Evolutionary conservation across 2,888 invertebrate genomes (phyloP).

Genomic region (Aleiodes testaceus): DNA sequence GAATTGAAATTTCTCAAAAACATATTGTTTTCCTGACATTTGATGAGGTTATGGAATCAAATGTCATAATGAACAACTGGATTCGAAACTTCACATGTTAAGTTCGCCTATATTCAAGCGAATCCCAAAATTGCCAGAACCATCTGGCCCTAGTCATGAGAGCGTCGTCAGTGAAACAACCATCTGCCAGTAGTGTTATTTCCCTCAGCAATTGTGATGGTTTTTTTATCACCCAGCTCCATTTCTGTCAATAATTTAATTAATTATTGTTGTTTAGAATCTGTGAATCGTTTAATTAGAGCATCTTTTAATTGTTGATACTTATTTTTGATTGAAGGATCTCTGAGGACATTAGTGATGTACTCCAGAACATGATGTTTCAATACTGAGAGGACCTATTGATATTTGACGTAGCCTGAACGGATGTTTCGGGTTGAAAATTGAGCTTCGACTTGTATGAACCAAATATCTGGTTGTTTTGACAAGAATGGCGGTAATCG

Average conservation of each 20-base stretch:
- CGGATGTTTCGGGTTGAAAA: conserved; percentile 41
- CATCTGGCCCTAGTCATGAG: conserved; percentile 38
- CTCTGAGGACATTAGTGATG: not conserved
- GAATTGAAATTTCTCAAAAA: too few relatives aligned
- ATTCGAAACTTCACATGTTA: too few relatives aligned
- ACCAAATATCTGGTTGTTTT: conserved; percentile 48
- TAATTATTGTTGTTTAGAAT: not conserved
- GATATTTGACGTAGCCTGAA: conserved; percentile 42
- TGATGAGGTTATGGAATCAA: too few relatives aligned
- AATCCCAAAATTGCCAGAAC: too few relatives aligned
- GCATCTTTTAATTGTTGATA: not conserved
- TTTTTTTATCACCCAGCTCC: conserved; percentile 36
- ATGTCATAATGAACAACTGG: too few relatives aligned
- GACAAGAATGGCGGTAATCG: conserved; percentile 51
- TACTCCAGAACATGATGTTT: not conserved
- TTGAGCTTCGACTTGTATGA: conserved; percentile 48
- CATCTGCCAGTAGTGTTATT: conserved; percentile 3
- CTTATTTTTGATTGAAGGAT: not conserved
- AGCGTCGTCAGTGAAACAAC: conserved; percentile 45
- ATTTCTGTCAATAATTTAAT: conserved; percentile 38
- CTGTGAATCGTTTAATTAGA: conserved; percentile 2
- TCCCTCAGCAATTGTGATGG: conserved; percentile 41
- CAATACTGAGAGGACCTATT: conserved; percentile 3
- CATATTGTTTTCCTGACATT: too few relatives aligned
- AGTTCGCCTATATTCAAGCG: too few relatives aligned